Conservation (phyloP, 2,888 invertebrate species). For the Lypha dubia region DNA sequence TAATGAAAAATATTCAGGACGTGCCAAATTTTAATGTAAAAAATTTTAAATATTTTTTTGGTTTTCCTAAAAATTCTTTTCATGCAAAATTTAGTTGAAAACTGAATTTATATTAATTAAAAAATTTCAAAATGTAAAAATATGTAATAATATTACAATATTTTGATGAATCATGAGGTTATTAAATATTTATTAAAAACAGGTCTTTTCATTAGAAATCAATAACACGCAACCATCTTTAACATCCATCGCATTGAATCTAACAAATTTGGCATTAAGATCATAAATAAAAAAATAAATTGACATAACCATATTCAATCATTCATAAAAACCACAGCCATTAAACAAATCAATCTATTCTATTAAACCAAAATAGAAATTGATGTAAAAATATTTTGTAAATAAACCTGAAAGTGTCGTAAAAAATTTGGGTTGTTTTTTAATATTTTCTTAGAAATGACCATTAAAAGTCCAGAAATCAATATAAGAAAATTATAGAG, state of each 20-base stretch:
- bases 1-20: slow-evolving; percentile 69
- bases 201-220: not conserved
- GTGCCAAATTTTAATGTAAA: slow-evolving; percentile 64
- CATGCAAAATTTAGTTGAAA: slow-evolving; percentile 53
- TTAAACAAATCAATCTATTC: too few relatives aligned
- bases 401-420: too few relatives aligned
- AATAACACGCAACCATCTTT: too few relatives aligned
- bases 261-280: too few relatives aligned
- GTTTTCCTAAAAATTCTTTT: slow-evolving; percentile 37
- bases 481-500: not conserved
- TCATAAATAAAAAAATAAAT: too few relatives aligned
- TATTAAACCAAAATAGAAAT: too few relatives aligned
- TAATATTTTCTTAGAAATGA: not conserved
- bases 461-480: not conserved
- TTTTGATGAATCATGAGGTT: not conserved
- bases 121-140: slow-evolving; percentile 24
- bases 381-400: too few relatives aligned
- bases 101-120: slow-evolving; percentile 32
- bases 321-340: too few relatives aligned
- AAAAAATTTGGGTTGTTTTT: not conserved
- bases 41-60: slow-evolving; percentile 36
- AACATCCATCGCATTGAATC: too few relatives aligned
- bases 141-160: slow-evolving; percentile 16
- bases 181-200: not conserved
- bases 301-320: too few relatives aligned